Percentiles rank a stretch among this genome's conserved stretches.
These are phyloP conservation scores for Onychostoma macrolepis DNA, from an alignment of 2,113 vertebrate genomes.

Conservation along the genomic window DNA sequence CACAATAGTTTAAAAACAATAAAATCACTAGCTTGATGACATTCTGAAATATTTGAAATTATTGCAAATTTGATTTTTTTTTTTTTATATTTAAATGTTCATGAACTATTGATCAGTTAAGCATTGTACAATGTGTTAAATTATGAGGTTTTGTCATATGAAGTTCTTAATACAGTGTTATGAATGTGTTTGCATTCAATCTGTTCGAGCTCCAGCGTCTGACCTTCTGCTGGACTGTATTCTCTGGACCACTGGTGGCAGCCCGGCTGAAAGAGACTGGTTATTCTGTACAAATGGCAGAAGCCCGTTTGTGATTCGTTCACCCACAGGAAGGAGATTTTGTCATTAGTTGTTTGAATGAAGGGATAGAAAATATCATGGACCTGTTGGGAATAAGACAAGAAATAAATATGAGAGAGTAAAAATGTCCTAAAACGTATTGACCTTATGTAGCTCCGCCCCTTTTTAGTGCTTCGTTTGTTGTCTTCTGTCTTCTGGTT, in stretches of 20 bases:
- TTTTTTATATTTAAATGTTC: background rate
- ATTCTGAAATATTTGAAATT: background rate
- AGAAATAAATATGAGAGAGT: background rate
- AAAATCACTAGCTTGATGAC: background rate
- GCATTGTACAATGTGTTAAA: background rate
- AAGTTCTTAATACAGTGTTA: background rate
- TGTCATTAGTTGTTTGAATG: constrained; percentile 85
- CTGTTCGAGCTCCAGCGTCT: constrained; percentile 29
- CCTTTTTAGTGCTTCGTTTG: no score
- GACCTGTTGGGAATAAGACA: constrained; percentile 74
- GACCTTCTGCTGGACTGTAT: constrained; percentile 82
- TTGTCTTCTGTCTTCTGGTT: no score
- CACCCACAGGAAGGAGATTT: constrained; percentile 90
- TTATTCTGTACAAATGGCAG: constrained; percentile 93
- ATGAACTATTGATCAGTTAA: background rate
- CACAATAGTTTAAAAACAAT: background rate
- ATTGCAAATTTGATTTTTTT: background rate
- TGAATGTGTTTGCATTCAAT: background rate
- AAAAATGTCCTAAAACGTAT: background rate
- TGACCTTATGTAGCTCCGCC: no score
- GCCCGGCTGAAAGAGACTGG: constrained; percentile 78
- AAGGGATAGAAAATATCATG: constrained; percentile 97
- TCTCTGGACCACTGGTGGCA: constrained; percentile 83
- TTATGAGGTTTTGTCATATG: background rate
- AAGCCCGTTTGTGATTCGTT: constrained; percentile 94